Conservation (phyloP, 2,888 invertebrate genomes). For the Aphidius colemani region DNA sequence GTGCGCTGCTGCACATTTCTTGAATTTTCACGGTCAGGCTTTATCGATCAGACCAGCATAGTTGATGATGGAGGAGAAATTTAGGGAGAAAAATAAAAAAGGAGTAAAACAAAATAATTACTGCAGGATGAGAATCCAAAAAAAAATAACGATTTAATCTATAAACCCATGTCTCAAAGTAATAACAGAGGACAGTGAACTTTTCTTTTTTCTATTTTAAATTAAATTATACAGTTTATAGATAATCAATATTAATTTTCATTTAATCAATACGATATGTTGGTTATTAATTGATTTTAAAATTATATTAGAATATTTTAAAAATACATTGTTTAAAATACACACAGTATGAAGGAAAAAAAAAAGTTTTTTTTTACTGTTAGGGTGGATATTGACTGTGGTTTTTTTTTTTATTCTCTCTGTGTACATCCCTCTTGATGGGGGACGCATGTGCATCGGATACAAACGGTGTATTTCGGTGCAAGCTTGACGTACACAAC, state of each 20-base stretch:
- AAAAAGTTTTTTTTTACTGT: no score
- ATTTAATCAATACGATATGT: no score
- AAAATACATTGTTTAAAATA: no score
- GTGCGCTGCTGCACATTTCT: slow-evolving; percentile 51
- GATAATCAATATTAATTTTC: no score
- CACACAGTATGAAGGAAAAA: no score
- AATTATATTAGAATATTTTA: no score
- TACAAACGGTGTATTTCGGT: slow-evolving; percentile 49
- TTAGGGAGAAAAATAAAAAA: slow-evolving; percentile 31
- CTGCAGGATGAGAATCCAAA: slow-evolving; percentile 29
- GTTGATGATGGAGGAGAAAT: slow-evolving; percentile 38
- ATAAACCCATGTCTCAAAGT: slow-evolving; percentile 53
- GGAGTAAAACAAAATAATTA: slow-evolving; percentile 23
- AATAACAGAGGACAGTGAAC: slow-evolving; percentile 59
- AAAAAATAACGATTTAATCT: slow-evolving; percentile 12
- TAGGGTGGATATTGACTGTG: neutral
- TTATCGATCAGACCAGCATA: slow-evolving; percentile 47
- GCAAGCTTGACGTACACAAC: slow-evolving; percentile 47
- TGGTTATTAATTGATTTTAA: no score
- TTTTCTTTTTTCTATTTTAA: slow-evolving; percentile 39
- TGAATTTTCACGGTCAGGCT: slow-evolving; percentile 60
- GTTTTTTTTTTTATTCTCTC: slow-evolving; percentile 7
- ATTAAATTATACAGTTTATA: no score
- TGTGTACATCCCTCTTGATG: slow-evolving; percentile 20
- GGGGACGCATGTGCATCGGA: slow-evolving; percentile 53